Conservation (phyloP, 2,888 invertebrate species). For the Clunio marinus region DNA sequence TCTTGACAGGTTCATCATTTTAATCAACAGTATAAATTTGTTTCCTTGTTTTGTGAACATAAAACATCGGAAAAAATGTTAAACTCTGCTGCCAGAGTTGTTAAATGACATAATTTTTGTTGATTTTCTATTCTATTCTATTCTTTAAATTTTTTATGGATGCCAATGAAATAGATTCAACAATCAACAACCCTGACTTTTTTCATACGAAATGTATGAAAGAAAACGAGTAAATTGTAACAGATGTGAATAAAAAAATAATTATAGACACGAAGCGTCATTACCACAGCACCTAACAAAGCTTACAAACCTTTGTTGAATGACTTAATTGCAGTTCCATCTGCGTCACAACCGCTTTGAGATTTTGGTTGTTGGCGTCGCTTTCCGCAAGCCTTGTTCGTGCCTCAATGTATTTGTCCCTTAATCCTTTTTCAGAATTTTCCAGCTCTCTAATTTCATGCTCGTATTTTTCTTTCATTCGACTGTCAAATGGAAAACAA, state of each 20-base stretch:
- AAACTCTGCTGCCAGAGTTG: too few relatives aligned
- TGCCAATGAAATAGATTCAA: too few relatives aligned
- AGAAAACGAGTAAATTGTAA: too few relatives aligned
- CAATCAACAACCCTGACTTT: not conserved
- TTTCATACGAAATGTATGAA: too few relatives aligned
- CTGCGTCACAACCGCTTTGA: slow-evolving; percentile 60
- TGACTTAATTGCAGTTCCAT: slow-evolving; percentile 63
- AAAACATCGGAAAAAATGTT: too few relatives aligned
- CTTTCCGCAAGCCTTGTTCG: slow-evolving; percentile 62
- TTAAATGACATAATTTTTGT: too few relatives aligned
- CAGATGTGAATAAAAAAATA: not conserved
- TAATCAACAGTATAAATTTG: too few relatives aligned
- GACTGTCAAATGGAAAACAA: slow-evolving; percentile 51
- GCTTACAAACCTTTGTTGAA: slow-evolving; percentile 56
- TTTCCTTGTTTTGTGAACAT: too few relatives aligned
- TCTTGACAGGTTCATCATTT: too few relatives aligned
- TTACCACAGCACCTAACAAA: not conserved
- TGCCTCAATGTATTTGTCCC: slow-evolving; percentile 63
- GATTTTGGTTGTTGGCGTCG: slow-evolving; percentile 59
- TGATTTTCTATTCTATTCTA: too few relatives aligned
- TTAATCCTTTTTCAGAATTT: slow-evolving; percentile 61
- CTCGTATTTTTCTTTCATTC: slow-evolving; percentile 72
- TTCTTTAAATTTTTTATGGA: too few relatives aligned
- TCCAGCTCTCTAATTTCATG: slow-evolving; percentile 65
- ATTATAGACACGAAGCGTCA: not conserved